Base-by-base conservation (phyloP, 2,888 invertebrate species). In the Lithophane ornitopus region DNA sequence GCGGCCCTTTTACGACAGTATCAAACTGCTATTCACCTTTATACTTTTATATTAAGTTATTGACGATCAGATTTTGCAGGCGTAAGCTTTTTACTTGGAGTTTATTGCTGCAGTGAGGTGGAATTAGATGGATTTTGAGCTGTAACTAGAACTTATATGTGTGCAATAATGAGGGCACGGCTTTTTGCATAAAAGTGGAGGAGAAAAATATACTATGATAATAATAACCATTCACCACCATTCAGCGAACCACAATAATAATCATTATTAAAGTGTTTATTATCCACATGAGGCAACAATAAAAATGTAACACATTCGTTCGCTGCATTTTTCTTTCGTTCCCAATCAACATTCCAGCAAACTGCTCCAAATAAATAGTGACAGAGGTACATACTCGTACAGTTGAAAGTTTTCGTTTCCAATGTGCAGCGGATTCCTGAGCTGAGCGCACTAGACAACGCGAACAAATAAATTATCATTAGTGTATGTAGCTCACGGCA, bases 1-100 rank as follows among this genome's bases (percentile, higher is more conserved):
- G 93, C 92, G 93, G 94, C 93, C 94, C 94, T 94, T 95, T 96
- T 95, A 96, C 93, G 95, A 95, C 93, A 90, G 93, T 94, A 95
- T 95, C 94, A 93, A 93, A 94, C 92, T 93, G 89, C 92, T 91
- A 90, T 94, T 93, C 94, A 95, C 95, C 95, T 95, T 94, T 93
- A 90, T 91, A 89, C 91, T 89, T 90, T 81, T 89, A 93, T 95
- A 95, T 95, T 95, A 95, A 95, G 94, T 95, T 95, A 96, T 95
- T 94, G 94, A 89, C 91, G 89, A 88, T 83, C 80, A 79, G 75
- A 77, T 82, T 76, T 66, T 76, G 79, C 67, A n/a, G 54, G 61
- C 81, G 66, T 84, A 49, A 70, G 86, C 86, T 84, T 81, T 87
- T 82, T 84, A 87, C 79, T 88, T 84, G 61, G 61, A 83, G 14